Evolutionary conservation across 2,888 invertebrate genomes (phyloP).

Genomic region (Lycocerus yunnanus): DNA sequence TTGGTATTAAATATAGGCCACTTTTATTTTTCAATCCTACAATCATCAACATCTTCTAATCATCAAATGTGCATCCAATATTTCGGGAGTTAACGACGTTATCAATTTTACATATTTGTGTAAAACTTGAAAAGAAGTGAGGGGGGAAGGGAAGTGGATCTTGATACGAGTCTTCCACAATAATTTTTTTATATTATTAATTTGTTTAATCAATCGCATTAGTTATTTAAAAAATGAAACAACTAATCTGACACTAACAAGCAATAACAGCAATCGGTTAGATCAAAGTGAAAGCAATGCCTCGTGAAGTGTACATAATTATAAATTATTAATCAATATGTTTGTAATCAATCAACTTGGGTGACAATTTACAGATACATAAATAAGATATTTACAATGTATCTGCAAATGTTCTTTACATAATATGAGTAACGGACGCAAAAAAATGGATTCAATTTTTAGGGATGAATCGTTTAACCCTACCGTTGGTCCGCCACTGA

Average conservation of each 20-base stretch:
- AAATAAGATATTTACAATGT: constrained; percentile 27
- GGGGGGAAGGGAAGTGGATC: not conserved
- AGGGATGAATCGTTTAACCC: too few species aligned
- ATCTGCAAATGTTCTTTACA: not conserved
- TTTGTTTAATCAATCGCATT: not conserved
- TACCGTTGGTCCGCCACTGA: not conserved
- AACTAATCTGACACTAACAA: not conserved
- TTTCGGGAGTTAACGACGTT: too few species aligned
- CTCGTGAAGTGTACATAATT: constrained; percentile 33
- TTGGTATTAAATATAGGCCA: too few species aligned
- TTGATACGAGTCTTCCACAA: not conserved
- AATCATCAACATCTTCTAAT: too few species aligned
- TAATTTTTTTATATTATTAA: not conserved
- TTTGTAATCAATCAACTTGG: constrained; percentile 36
- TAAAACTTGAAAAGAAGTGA: too few species aligned
- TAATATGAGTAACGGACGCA: not conserved
- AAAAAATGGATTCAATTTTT: not conserved
- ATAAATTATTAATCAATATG: constrained; percentile 37
- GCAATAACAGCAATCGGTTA: not conserved
- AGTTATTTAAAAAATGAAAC: not conserved
- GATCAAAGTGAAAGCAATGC: constrained; percentile 17
- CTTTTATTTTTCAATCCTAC: too few species aligned
- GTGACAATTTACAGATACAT: constrained; percentile 38
- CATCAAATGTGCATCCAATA: too few species aligned
- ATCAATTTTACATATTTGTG: too few species aligned